Evolutionary conservation across 2,888 invertebrate genomes (phyloP), one percentile per base, ranked within the genome.

Genomic region (Diploptera punctata): DNA sequence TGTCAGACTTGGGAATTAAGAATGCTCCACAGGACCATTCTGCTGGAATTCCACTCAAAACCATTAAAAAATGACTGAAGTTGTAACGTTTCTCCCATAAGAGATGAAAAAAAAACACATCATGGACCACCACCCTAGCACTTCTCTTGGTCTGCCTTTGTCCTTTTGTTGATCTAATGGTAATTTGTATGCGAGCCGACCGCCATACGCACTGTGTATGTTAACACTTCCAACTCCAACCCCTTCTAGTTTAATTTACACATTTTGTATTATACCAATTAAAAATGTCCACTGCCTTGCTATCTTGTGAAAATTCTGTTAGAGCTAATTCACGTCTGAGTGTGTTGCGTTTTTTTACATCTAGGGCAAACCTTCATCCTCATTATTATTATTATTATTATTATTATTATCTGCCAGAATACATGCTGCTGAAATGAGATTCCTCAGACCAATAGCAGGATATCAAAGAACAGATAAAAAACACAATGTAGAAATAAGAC

Each of bases 201-300:
- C n/a, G 4, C 38, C 16, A 19, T 18, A 33, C 38, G 19, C 21
- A 18, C 38, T 47, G 24, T 44, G 65, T 65, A 43, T 47, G 47
- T 65, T 65, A 65, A 47, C 65, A 65, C 65, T 26, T 65, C 47
- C 26, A n/a, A 3, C 52, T 5, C 18, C 43, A 13, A 38, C 65
- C 24, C 43, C 65, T 62, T 43, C 52, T 10, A 52, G 1, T 29
- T 65, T 43, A 44, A 65, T 65, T 65, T 65, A 65, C 65, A 65
- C 65, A 44, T n/a, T 65, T 16, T 18, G 44, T 47, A 65, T 65
- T 65, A 47, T 65, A 24, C 65, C 65, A 65, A 65, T 65, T 65
- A 65, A 65, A 65, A 65, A 57, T 57, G 57, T 57, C 57, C 57
- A 57, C 57, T 57, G 57, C 57, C 29, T 57, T 57, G 57, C 57